Evolutionary conservation across 2,888 invertebrate genomes (phyloP).

Genomic region (Mesorhabditis sp.): DNA sequence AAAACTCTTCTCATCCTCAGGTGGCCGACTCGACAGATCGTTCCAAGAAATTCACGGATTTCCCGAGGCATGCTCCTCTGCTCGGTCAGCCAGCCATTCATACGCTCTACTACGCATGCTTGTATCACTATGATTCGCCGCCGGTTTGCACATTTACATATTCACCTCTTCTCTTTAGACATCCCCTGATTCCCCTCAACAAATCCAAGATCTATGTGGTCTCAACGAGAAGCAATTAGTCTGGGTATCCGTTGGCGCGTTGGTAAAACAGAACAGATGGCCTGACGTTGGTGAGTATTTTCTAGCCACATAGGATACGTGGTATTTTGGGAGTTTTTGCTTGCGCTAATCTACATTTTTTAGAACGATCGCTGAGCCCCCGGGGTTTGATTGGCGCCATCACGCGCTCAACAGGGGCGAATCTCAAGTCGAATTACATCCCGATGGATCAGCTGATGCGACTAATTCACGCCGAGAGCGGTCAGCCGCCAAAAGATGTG

Average conservation of each 20-base stretch:
- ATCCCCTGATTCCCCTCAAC: not conserved
- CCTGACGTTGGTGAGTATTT: not conserved
- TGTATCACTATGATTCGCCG: not conserved
- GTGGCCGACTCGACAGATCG: not conserved
- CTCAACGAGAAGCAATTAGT: not conserved
- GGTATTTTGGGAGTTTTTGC: too few species aligned
- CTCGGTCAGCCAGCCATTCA: not conserved
- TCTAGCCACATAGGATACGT: too few species aligned
- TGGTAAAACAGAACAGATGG: not conserved
- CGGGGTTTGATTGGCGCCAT: not conserved
- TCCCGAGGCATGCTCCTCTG: not conserved
- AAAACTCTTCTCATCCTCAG: too few species aligned
- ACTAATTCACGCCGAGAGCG: not conserved
- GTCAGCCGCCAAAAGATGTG: conserved; percentile 1
- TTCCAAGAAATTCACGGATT: not conserved
- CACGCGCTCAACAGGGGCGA: not conserved
- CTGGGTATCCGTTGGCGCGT: not conserved
- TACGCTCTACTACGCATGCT: not conserved
- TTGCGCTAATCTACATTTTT: too few species aligned
- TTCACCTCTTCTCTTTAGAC: not conserved
- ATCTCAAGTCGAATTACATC: not conserved
- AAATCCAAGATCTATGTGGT: not conserved
- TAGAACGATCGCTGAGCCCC: not conserved
- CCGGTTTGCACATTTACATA: not conserved
- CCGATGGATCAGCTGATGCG: not conserved